Percentiles rank a stretch among this genome's conserved stretches.
Evolutionary conservation across 2,888 invertebrate species (phyloP).

Genomic region (Dioctria linearis): DNA sequence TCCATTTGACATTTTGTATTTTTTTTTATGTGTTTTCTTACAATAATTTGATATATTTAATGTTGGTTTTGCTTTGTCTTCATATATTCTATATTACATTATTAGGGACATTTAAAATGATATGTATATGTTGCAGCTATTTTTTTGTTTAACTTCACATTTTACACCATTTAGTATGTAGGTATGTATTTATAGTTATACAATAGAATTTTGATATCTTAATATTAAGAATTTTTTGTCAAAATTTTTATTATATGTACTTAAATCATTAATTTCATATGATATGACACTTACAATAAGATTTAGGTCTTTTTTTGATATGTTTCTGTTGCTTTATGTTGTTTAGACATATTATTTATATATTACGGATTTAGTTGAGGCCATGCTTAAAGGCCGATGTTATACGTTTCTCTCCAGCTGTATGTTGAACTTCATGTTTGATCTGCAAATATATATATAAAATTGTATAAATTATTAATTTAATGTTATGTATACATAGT

Average conservation of each 20-base stretch:
- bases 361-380: conserved; percentile 54
- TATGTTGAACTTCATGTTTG: conserved; percentile 79
- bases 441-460: conserved; percentile 51
- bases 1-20: background rate
- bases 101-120: conserved; percentile 59
- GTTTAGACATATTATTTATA: background rate
- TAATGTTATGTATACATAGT: too few relatives aligned
- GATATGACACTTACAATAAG: conserved; percentile 49
- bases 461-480: too few relatives aligned
- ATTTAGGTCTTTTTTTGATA: conserved; percentile 49
- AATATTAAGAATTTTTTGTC: conserved; percentile 1
- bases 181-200: conserved; percentile 6
- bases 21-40: background rate
- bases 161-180: background rate
- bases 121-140: conserved; percentile 57
- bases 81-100: conserved; percentile 55
- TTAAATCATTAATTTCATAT: conserved; percentile 43
- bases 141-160: conserved; percentile 37
- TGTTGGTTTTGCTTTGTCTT: conserved; percentile 31
- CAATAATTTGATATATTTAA: conserved; percentile 17
- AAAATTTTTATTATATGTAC: background rate
- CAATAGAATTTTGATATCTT: conserved; percentile 18
- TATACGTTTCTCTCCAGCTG: conserved; percentile 86
- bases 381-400: conserved; percentile 74
- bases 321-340: conserved; percentile 41